These are phyloP conservation scores for Drosophila mimica DNA, from an alignment of 2,888 invertebrate genomes.

Conservation along the genomic window DNA sequence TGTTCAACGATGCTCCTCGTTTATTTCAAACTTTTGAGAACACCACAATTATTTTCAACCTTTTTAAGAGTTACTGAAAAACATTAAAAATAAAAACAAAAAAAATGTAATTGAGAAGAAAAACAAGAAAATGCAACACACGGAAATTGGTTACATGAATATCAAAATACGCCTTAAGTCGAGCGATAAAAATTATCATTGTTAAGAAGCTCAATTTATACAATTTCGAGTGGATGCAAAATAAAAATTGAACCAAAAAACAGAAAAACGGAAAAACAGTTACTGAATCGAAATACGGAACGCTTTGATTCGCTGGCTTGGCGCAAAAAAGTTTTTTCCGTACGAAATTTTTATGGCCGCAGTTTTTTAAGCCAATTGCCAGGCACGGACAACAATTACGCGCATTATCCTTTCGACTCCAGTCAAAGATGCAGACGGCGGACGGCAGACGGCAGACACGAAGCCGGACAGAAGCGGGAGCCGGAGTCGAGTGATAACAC, in stretches of 20 bases:
- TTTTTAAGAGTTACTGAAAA: neutral
- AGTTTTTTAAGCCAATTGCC: constrained; percentile 43
- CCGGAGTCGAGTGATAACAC: constrained; percentile 65
- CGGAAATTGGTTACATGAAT: neutral
- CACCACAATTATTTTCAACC: neutral
- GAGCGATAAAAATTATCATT: neutral
- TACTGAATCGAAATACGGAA: neutral
- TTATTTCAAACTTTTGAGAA: neutral
- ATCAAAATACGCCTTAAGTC: neutral
- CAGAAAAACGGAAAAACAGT: neutral
- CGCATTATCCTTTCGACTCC: constrained; percentile 69
- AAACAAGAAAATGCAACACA: neutral
- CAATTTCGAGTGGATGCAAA: neutral
- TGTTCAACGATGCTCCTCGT: neutral
- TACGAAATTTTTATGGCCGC: neutral
- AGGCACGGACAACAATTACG: constrained; percentile 74
- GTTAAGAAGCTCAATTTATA: too few species aligned
- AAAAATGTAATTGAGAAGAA: neutral
- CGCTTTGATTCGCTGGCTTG: neutral
- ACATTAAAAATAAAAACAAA: neutral
- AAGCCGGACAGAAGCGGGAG: constrained; percentile 3
- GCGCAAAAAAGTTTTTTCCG: neutral
- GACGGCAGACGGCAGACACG: neutral
- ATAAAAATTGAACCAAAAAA: neutral
- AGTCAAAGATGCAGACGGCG: constrained; percentile 30